These are phyloP conservation scores for Momotus momota DNA, from an alignment of 2,797 vertebrate genomes.

Conservation along the genomic window DNA sequence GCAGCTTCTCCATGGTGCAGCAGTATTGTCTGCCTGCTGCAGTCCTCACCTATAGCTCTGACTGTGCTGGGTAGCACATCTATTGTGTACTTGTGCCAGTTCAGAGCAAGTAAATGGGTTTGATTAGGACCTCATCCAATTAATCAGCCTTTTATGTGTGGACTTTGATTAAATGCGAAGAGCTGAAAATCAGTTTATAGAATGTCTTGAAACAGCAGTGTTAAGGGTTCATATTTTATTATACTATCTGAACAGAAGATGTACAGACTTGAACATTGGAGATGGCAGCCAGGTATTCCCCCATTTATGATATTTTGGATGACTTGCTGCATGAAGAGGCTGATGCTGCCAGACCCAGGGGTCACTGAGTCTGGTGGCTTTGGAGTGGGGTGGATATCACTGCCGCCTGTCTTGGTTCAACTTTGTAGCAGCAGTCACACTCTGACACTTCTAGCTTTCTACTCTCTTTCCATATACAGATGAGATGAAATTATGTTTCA, in stretches of 20 bases:
- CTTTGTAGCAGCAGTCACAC: background rate
- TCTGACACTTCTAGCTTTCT: background rate
- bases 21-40: background rate
- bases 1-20: background rate
- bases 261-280: background rate
- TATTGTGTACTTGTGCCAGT: background rate
- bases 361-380: background rate
- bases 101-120: background rate
- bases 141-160: rapidly evolving
- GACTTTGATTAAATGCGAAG: background rate
- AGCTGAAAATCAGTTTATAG: background rate
- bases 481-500: background rate
- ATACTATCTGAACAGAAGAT: background rate
- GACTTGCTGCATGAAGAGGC: background rate
- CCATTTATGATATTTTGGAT: background rate
- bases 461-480: background rate
- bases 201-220: background rate
- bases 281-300: background rate
- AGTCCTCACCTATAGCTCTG: background rate
- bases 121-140: background rate
- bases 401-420: background rate
- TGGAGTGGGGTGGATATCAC: rapidly evolving
- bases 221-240: background rate
- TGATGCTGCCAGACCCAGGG: background rate
- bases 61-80: background rate